Conservation (phyloP, 2,797 vertebrate species). For the Xenops minutus region DNA sequence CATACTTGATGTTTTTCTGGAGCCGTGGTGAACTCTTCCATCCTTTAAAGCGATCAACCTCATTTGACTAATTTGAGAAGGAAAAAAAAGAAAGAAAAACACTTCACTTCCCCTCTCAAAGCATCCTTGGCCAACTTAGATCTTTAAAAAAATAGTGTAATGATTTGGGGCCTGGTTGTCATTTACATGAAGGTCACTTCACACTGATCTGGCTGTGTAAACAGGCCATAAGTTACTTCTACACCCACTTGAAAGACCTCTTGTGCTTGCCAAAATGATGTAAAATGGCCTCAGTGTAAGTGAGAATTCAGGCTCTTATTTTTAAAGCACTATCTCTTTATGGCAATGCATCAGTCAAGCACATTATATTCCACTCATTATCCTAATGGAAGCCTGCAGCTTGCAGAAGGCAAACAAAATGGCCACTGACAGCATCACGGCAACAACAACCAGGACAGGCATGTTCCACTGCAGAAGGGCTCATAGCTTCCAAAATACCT, state of each 20-base stretch:
- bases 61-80: slow-evolving; percentile 71
- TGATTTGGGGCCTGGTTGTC: slow-evolving; percentile 39
- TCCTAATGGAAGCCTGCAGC: slow-evolving; percentile 25
- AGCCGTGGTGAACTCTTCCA: slow-evolving; percentile 72
- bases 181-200: slow-evolving; percentile 65
- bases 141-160: slow-evolving; percentile 63
- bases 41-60: slow-evolving; percentile 72
- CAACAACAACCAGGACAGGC: background rate
- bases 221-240: slow-evolving; percentile 60
- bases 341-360: slow-evolving; percentile 16
- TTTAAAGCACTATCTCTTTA: slow-evolving; percentile 51
- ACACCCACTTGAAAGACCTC: slow-evolving; percentile 64
- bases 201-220: slow-evolving; percentile 69
- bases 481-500: background rate
- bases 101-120: slow-evolving; percentile 60
- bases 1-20: slow-evolving; percentile 75
- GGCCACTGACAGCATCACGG: background rate
- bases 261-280: slow-evolving; percentile 56
- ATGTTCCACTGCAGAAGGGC: background rate
- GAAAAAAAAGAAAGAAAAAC: slow-evolving; percentile 55
- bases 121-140: slow-evolving; percentile 45
- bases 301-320: slow-evolving; percentile 53
- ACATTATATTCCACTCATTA: slow-evolving; percentile 20
- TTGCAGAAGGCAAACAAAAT: slow-evolving; percentile 16
- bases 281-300: slow-evolving; percentile 54